Percentiles rank a stretch among this genome's conserved stretches.
These are phyloP conservation scores for Pao palembangensis DNA, from an alignment of 2,113 vertebrate genomes.

Conservation along the genomic window DNA sequence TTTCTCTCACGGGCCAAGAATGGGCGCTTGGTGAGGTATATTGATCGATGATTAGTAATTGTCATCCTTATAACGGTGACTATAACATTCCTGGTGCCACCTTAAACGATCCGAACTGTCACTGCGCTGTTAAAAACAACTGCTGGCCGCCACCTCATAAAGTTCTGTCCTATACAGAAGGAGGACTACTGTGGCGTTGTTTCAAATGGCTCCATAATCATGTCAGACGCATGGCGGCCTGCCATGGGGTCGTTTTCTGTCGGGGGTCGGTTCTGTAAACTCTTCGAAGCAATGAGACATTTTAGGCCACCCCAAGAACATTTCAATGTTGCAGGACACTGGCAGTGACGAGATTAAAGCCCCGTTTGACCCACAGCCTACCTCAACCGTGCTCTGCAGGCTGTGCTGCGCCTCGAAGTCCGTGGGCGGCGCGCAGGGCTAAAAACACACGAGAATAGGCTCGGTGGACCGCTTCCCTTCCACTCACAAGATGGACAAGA, in stretches of 20 bases:
- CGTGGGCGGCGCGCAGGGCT: constrained; percentile 31
- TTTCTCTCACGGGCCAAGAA: too few relatives aligned
- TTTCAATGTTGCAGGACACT: constrained; percentile 35
- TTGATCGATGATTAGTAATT: too few relatives aligned
- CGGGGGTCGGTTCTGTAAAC: constrained; percentile 31
- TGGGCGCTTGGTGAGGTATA: too few relatives aligned
- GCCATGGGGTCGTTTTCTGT: background rate
- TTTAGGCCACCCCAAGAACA: constrained; percentile 7
- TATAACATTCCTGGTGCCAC: too few relatives aligned
- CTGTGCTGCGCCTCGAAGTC: constrained; percentile 53
- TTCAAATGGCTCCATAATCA: background rate
- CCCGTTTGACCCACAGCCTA: constrained; percentile 48
- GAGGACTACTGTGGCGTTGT: background rate
- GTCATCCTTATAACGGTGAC: too few relatives aligned
- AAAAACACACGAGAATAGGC: constrained; percentile 44
- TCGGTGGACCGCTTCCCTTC: constrained; percentile 38
- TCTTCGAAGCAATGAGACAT: constrained; percentile 25
- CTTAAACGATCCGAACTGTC: constrained; percentile 3
- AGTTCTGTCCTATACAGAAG: constrained; percentile 36
- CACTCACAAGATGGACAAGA: constrained; percentile 77
- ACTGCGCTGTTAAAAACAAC: constrained; percentile 30
- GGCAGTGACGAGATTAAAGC: constrained; percentile 40
- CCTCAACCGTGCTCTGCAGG: constrained; percentile 60
- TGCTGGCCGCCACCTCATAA: constrained; percentile 17
- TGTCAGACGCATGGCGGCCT: background rate